Percentiles rank a stretch among this genome's conserved stretches.
Conservation (phyloP, 2,797 vertebrate species). For the Rousettus madagascariensis region DNA sequence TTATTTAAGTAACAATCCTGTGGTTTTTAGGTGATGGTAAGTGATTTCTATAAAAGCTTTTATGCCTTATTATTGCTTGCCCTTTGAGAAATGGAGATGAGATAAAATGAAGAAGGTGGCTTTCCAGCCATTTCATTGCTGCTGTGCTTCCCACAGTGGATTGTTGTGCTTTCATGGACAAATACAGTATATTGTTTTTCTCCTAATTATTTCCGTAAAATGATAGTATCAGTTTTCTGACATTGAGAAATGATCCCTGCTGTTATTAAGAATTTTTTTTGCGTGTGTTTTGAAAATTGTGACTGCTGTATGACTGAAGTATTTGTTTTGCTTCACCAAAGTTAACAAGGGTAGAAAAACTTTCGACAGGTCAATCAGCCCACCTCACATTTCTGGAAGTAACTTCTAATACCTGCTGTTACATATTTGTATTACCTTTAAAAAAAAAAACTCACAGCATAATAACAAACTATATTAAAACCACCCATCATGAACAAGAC, state of each 20-base stretch:
- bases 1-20: conserved; percentile 7
- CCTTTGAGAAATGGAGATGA: conserved; percentile 14
- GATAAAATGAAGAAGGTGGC: neutral
- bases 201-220: conserved; percentile 33
- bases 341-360: neutral
- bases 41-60: conserved; percentile 35
- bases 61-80: neutral
- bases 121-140: neutral
- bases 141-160: neutral
- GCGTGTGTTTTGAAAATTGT: conserved; percentile 8
- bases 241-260: neutral
- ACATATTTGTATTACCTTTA: neutral
- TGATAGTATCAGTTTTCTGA: neutral
- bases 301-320: neutral
- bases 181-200: conserved; percentile 1
- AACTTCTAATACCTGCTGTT: neutral
- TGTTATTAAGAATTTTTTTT: conserved; percentile 1
- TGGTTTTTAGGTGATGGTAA: conserved; percentile 11
- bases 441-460: neutral
- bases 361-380: neutral
- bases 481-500: neutral
- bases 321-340: conserved; percentile 39
- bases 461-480: neutral
- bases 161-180: neutral
- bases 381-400: neutral